Evolutionary conservation across 1,140 invertebrate species (phyloP).

Genomic region (Thalassaphorura encarpata): DNA sequence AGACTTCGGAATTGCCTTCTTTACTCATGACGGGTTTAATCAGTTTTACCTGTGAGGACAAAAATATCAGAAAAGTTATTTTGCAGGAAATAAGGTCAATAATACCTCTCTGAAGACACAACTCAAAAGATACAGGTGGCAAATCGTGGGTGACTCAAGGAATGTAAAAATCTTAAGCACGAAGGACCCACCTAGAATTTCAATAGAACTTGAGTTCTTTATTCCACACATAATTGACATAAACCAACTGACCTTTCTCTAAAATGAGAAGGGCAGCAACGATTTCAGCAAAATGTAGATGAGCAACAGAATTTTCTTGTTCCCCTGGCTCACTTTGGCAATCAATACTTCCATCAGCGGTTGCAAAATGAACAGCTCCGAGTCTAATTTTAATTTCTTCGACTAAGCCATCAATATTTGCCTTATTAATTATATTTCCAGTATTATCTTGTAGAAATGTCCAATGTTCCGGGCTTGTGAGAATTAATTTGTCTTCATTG

Average conservation of each 20-base stretch:
- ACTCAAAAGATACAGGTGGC: slow-evolving; percentile 66
- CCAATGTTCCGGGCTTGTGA: slow-evolving; percentile 66
- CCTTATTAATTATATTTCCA: slow-evolving; percentile 61
- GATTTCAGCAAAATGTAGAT: slow-evolving; percentile 71
- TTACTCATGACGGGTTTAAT: too few species aligned
- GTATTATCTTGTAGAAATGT: slow-evolving; percentile 72
- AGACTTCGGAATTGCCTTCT: too few species aligned
- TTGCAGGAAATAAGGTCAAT: background rate
- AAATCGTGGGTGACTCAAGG: slow-evolving; percentile 70
- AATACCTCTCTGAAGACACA: slow-evolving; percentile 53
- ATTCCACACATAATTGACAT: slow-evolving; percentile 32
- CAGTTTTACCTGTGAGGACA: too few species aligned
- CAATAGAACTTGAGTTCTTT: background rate
- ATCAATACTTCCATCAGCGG: slow-evolving; percentile 87
- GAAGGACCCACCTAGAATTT: slow-evolving; percentile 55
- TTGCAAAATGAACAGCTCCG: slow-evolving; percentile 53
- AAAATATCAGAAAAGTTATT: too few species aligned
- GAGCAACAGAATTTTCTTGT: slow-evolving; percentile 67
- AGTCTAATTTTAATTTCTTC: slow-evolving; percentile 41
- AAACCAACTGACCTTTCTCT: slow-evolving; percentile 23
- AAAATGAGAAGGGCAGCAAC: slow-evolving; percentile 63
- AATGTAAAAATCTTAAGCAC: slow-evolving; percentile 86
- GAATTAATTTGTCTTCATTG: slow-evolving; percentile 74
- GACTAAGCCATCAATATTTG: slow-evolving; percentile 47
- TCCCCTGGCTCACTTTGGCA: slow-evolving; percentile 70